phyloP scores from a whole-genome alignment of 2,113 vertebrate genomes.

The Aegithalos caudatus region DNA sequence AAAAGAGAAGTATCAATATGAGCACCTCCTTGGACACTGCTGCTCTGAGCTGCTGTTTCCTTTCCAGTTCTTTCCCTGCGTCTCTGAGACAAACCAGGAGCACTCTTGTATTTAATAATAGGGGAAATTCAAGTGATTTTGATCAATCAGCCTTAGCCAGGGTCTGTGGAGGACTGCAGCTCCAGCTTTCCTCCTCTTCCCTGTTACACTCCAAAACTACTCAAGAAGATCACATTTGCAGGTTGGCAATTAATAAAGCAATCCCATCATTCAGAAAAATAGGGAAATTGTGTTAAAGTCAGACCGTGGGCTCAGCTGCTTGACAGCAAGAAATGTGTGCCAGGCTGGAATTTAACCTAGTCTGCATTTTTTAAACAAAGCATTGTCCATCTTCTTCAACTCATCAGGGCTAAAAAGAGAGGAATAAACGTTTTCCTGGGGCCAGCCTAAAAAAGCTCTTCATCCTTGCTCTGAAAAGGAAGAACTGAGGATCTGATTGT shows the following conservation, averaged over 20 bases:
- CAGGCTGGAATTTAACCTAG: neutral
- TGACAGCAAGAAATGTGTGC: neutral
- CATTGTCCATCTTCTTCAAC: neutral
- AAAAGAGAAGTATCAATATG: neutral
- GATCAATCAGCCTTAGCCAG: neutral
- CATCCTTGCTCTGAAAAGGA: neutral
- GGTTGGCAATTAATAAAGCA: slow-evolving; percentile 12
- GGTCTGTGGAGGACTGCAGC: neutral
- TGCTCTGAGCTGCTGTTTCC: neutral
- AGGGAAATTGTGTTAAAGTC: neutral
- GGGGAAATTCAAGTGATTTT: slow-evolving; percentile 25
- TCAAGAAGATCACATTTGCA: neutral
- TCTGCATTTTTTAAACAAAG: neutral
- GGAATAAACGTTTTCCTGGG: neutral
- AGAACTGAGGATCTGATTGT: neutral
- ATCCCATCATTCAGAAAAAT: neutral
- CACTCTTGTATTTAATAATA: neutral
- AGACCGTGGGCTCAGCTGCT: neutral
- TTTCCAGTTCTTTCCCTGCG: neutral
- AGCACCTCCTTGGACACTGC: neutral
- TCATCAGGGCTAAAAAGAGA: neutral
- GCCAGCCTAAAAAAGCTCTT: neutral
- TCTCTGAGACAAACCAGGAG: neutral
- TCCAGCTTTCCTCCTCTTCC: neutral
- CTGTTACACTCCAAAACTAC: neutral